These are phyloP conservation scores for Xanthia togata DNA, from an alignment of 2,888 invertebrate species.

Conservation along the genomic window DNA sequence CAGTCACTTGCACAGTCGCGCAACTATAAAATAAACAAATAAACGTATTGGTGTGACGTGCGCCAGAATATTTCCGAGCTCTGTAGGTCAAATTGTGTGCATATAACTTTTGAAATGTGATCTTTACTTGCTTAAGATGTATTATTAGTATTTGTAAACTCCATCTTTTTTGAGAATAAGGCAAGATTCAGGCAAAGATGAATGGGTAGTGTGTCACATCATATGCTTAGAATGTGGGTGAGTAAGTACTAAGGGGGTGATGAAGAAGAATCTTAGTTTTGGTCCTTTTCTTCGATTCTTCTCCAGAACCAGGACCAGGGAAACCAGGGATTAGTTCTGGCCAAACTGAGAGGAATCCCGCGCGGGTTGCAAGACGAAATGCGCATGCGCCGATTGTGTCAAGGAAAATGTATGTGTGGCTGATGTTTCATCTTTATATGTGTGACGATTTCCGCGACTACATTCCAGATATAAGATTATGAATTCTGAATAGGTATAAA, in stretches of 20 bases:
- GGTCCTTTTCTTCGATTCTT: no score
- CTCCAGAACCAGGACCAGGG: no score
- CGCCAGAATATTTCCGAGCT: not conserved
- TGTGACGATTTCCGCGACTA: no score
- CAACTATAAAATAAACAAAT: constrained; percentile 49
- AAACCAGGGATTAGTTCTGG: no score
- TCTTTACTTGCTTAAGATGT: constrained; percentile 15
- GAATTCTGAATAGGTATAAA: not conserved
- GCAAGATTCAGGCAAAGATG: not conserved
- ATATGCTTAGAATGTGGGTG: not conserved
- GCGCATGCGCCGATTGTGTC: no score
- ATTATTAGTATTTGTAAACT: not conserved
- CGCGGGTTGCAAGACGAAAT: not conserved
- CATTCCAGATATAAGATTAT: not conserved
- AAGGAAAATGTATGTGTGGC: no score
- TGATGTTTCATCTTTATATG: no score
- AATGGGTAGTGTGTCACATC: not conserved
- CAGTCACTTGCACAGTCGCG: constrained; percentile 19
- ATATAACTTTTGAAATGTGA: constrained; percentile 23
- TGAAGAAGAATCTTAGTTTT: no score
- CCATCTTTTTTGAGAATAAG: not conserved
- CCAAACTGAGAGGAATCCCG: not conserved
- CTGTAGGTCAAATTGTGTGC: not conserved
- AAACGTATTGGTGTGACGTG: constrained; percentile 14
- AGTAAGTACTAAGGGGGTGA: not conserved